These are phyloP conservation scores for Latrodectus hesperus DNA, from an alignment of 2,888 invertebrate species.

Conservation along the genomic window DNA sequence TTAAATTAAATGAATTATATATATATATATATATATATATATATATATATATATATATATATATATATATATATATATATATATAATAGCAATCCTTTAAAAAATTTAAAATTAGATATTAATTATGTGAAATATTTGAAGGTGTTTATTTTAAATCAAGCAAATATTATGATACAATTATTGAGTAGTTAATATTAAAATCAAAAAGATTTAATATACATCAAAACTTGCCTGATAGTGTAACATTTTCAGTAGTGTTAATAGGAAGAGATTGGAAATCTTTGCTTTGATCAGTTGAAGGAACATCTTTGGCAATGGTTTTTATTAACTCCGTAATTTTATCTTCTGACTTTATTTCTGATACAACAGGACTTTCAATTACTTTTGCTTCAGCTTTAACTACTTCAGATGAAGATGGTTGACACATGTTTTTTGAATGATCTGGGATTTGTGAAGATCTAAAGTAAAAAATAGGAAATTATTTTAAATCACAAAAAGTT, in stretches of 20 bases:
- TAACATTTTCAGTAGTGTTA: constrained; percentile 7
- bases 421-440: not conserved
- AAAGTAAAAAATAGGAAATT: not conserved
- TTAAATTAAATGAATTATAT: too few relatives aligned
- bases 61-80: too few relatives aligned
- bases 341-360: constrained; percentile 11
- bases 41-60: too few relatives aligned
- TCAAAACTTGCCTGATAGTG: constrained; percentile 31
- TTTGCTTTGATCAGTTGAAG: constrained; percentile 14
- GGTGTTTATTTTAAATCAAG: too few relatives aligned
- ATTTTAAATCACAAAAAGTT: too few relatives aligned
- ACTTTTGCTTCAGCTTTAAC: not conserved
- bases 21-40: too few relatives aligned
- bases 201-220: not conserved
- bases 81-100: not conserved
- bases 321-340: constrained; percentile 61
- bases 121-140: not conserved
- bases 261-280: constrained; percentile 17
- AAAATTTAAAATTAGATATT: not conserved
- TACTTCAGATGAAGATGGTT: not conserved
- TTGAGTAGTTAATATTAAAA: not conserved
- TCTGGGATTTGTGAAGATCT: not conserved
- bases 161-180: too few relatives aligned
- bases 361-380: not conserved
- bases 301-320: constrained; percentile 52